phyloP scores from a whole-genome alignment of 2,797 vertebrate species.

The Ciconia nigra region DNA sequence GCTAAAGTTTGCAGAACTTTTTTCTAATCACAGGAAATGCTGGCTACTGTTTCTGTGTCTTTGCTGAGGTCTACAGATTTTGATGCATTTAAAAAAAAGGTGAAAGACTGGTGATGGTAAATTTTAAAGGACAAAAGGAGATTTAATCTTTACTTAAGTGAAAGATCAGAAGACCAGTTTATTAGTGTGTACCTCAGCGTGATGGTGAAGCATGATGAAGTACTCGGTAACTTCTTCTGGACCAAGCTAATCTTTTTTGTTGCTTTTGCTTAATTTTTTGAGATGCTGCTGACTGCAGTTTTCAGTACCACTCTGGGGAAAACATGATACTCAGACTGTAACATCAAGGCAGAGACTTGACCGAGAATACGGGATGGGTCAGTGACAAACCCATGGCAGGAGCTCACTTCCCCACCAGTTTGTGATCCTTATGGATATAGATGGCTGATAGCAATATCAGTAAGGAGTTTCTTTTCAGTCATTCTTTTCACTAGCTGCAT shows the following conservation, averaged over 20 bases:
- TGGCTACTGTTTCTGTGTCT: background rate
- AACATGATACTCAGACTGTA: background rate
- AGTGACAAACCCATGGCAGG: background rate
- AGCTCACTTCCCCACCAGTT: background rate
- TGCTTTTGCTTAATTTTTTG: background rate
- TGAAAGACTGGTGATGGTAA: background rate
- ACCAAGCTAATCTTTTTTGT: background rate
- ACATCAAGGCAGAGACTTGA: background rate
- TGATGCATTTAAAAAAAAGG: background rate
- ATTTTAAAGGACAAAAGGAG: background rate
- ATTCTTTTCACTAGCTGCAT: background rate
- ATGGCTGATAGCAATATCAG: background rate
- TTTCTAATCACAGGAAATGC: background rate
- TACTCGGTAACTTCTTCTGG: background rate
- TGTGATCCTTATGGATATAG: rapidly evolving
- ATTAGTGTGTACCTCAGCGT: background rate
- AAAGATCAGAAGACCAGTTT: background rate
- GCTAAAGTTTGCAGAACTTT: background rate
- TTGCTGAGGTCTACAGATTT: background rate
- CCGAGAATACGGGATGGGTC: background rate
- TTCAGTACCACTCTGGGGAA: background rate
- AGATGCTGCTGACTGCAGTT: background rate
- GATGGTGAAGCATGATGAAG: background rate
- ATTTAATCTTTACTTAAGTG: background rate
- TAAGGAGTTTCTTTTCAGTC: background rate